Evolutionary conservation across 2,888 invertebrate species (phyloP).

Genomic region (Drosophila mettleri): DNA sequence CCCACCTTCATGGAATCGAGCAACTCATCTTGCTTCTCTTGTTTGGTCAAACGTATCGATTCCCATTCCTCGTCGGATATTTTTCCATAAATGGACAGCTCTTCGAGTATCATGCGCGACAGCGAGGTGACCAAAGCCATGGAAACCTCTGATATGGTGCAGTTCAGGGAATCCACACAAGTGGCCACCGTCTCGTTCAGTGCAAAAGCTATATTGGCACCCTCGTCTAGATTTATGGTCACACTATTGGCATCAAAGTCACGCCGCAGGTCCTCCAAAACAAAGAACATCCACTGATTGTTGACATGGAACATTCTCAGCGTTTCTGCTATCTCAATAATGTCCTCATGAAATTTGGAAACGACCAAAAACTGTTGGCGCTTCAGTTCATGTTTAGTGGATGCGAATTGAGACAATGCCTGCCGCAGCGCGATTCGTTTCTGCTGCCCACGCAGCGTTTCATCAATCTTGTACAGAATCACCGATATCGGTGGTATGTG

Average conservation of each 20-base stretch:
- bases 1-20: slow-evolving; percentile 89
- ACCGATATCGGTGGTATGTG: slow-evolving; percentile 82
- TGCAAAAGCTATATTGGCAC: slow-evolving; percentile 92
- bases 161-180: slow-evolving; percentile 88
- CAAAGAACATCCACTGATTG: slow-evolving; percentile 93
- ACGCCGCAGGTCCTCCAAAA: slow-evolving; percentile 87
- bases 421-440: slow-evolving; percentile 73
- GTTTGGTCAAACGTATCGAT: slow-evolving; percentile 89
- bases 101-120: slow-evolving; percentile 89
- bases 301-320: slow-evolving; percentile 89
- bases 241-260: slow-evolving; percentile 85
- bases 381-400: slow-evolving; percentile 49
- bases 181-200: slow-evolving; percentile 88
- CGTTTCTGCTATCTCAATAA: slow-evolving; percentile 89
- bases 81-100: slow-evolving; percentile 90
- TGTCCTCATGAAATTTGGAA: slow-evolving; percentile 85
- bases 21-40: slow-evolving; percentile 88
- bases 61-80: slow-evolving; percentile 95
- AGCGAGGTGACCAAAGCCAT: slow-evolving; percentile 89
- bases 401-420: slow-evolving; percentile 71
- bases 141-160: slow-evolving; percentile 89
- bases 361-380: slow-evolving; percentile 81
- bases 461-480: slow-evolving; percentile 82
- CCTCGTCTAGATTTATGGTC: slow-evolving; percentile 89
- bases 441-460: slow-evolving; percentile 72